phyloP scores from a whole-genome alignment of 2,113 vertebrate species.

The Sceloporus undulatus region DNA sequence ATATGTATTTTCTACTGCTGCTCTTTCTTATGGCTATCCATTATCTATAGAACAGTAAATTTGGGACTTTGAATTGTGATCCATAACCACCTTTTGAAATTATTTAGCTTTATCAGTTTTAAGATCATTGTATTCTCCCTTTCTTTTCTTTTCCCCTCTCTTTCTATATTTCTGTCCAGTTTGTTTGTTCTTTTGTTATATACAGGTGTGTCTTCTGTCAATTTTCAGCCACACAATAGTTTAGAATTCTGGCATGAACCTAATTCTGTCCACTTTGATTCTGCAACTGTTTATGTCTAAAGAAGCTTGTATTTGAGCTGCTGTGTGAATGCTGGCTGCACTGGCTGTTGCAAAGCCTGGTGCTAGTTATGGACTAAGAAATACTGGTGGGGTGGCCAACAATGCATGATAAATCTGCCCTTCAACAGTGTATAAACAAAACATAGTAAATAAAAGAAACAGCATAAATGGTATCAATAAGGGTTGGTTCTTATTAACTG shows the following conservation, averaged over 20 bases:
- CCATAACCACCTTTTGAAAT: slow-evolving; percentile 7
- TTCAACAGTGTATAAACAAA: slow-evolving; percentile 2
- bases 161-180: not conserved
- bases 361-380: slow-evolving; percentile 26
- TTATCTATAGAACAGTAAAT: slow-evolving; percentile 21
- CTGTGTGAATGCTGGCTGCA: slow-evolving; percentile 50
- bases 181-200: slow-evolving; percentile 25
- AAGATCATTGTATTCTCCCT: not conserved
- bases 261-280: slow-evolving; percentile 55
- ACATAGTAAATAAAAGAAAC: slow-evolving; percentile 23
- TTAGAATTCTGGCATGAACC: slow-evolving; percentile 22
- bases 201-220: slow-evolving; percentile 39
- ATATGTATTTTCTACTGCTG: not conserved
- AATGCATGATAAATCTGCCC: slow-evolving; percentile 43
- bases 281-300: slow-evolving; percentile 61
- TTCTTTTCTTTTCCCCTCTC: no score
- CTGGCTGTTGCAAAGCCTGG: slow-evolving; percentile 29
- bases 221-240: slow-evolving; percentile 23
- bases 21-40: slow-evolving; percentile 28
- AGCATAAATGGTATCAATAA: slow-evolving; percentile 45
- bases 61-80: slow-evolving; percentile 21
- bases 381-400: slow-evolving; percentile 43
- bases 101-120: not conserved
- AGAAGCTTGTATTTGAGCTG: slow-evolving; percentile 55
- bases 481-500: slow-evolving; percentile 28